Conservation (phyloP, 2,113 vertebrate genomes). For the Sitta europaea region DNA sequence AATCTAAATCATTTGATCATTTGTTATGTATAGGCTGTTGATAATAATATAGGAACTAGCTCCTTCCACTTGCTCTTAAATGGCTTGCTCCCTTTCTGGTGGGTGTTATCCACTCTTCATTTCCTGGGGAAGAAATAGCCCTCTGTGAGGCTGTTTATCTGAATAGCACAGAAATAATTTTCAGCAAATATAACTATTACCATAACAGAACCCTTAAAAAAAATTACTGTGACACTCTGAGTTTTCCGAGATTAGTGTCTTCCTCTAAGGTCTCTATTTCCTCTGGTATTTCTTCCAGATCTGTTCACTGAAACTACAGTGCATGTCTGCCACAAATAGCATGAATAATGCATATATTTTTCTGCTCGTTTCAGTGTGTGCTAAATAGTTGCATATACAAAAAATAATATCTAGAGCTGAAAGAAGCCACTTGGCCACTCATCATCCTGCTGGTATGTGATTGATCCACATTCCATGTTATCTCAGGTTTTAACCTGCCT, state of each 20-base stretch:
- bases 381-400: not conserved
- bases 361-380: not conserved
- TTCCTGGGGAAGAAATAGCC: constrained; percentile 10
- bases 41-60: constrained; percentile 1
- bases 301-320: not conserved
- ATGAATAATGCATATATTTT: not conserved
- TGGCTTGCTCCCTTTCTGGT: not conserved
- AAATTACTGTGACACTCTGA: not conserved
- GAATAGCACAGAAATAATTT: not conserved
- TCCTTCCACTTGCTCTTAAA: constrained; percentile 25
- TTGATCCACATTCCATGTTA: not conserved
- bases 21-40: constrained; percentile 12
- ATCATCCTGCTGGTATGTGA: fast-evolving
- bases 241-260: constrained; percentile 2
- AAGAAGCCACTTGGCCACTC: not conserved
- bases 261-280: constrained; percentile 2
- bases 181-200: constrained; percentile 13
- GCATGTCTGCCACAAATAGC: not conserved
- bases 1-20: not conserved
- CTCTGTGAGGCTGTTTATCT: constrained; percentile 30
- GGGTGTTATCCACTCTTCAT: not conserved
- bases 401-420: not conserved
- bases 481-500: not conserved
- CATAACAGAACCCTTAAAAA: constrained; percentile 34
- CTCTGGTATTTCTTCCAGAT: constrained; percentile 13